These are phyloP conservation scores for Trogon melanurus DNA, from an alignment of 2,113 vertebrate species.

Conservation along the genomic window DNA sequence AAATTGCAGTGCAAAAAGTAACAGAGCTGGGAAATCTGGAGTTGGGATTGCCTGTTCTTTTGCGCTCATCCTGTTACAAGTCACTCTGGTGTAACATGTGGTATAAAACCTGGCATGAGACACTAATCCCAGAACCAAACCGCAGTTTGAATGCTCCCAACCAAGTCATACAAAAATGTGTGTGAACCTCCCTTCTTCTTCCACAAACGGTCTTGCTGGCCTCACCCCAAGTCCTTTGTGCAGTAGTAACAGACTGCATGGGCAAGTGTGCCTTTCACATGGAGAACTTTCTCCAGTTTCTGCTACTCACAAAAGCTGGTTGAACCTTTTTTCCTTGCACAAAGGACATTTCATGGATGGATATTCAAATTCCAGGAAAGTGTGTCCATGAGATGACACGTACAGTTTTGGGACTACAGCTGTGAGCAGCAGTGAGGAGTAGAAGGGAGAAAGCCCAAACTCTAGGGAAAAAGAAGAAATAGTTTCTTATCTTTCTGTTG, in stretches of 20 bases:
- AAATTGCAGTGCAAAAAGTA: neutral
- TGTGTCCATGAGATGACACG: neutral
- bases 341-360: neutral
- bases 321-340: neutral
- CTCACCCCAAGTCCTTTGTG: neutral
- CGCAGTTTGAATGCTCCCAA: neutral
- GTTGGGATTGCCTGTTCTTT: neutral
- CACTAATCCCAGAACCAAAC: neutral
- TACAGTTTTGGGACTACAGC: neutral
- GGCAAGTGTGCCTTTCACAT: neutral
- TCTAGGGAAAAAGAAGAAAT: neutral
- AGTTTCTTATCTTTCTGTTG: neutral
- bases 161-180: neutral
- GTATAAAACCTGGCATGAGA: neutral
- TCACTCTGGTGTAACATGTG: neutral
- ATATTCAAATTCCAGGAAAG: neutral
- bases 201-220: neutral
- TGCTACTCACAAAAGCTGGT: neutral
- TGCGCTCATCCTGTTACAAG: neutral
- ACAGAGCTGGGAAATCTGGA: neutral
- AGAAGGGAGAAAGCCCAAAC: neutral
- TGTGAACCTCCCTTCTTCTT: neutral
- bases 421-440: neutral
- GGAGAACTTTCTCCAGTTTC: neutral
- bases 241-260: neutral